Evolutionary conservation across 2,113 vertebrate genomes (phyloP).

Genomic region (Nestor notabilis): DNA sequence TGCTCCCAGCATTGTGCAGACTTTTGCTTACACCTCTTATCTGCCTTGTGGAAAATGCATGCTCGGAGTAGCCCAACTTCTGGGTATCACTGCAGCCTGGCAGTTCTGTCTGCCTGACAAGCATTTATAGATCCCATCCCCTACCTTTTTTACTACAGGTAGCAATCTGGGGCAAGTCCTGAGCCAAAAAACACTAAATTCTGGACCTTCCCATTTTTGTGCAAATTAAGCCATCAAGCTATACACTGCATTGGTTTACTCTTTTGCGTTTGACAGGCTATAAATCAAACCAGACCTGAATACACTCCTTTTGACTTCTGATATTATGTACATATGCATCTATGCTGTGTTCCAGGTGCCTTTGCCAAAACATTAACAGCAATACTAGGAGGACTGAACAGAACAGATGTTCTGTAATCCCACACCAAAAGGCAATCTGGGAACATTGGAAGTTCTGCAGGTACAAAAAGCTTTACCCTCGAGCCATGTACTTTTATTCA

Average conservation of each 20-base stretch:
- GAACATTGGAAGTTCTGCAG: neutral
- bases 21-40: neutral
- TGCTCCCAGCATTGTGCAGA: neutral
- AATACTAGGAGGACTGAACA: conserved; percentile 14
- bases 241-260: neutral
- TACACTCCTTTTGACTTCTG: neutral
- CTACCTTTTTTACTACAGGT: neutral
- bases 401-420: conserved; percentile 54
- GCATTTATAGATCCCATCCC: neutral
- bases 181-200: neutral
- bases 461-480: conserved; percentile 12
- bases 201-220: neutral
- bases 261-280: neutral
- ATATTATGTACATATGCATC: neutral
- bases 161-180: neutral
- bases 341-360: neutral
- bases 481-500: neutral
- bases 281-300: neutral
- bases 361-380: conserved; percentile 31
- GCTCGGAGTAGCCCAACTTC: neutral
- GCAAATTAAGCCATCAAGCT: neutral
- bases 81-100: neutral
- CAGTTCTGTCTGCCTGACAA: neutral
- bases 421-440: conserved; percentile 24
- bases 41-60: neutral